Conservation (phyloP, 2,888 invertebrate species). For the Melikaiella ostensackeni region DNA sequence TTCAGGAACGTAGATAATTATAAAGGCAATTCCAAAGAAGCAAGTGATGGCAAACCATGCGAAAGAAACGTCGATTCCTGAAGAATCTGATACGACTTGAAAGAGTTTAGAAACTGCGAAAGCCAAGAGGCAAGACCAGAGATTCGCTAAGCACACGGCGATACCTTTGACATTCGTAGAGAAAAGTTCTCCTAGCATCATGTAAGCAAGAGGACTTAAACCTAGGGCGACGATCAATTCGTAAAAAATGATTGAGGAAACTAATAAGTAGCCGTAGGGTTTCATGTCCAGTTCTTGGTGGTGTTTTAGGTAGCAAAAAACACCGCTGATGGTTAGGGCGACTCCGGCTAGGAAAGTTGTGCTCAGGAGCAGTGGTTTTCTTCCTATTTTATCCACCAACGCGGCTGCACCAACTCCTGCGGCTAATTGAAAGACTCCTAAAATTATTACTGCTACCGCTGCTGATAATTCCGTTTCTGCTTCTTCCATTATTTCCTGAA, state of each 20-base stretch:
- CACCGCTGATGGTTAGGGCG: slow-evolving; percentile 78
- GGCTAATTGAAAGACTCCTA: slow-evolving; percentile 80
- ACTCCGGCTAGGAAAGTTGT: slow-evolving; percentile 81
- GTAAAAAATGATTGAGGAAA: slow-evolving; percentile 80
- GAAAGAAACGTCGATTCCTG: slow-evolving; percentile 83
- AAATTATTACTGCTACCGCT: slow-evolving; percentile 80
- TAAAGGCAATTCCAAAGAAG: slow-evolving; percentile 81
- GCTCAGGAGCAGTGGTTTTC: slow-evolving; percentile 79
- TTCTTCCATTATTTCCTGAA: slow-evolving; percentile 79
- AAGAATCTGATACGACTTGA: slow-evolving; percentile 80
- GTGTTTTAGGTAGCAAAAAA: slow-evolving; percentile 80
- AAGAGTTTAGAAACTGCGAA: slow-evolving; percentile 82
- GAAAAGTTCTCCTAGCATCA: slow-evolving; percentile 83
- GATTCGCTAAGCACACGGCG: slow-evolving; percentile 81
- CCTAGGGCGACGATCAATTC: slow-evolving; percentile 81
- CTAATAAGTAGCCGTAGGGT: slow-evolving; percentile 78
- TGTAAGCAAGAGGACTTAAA: slow-evolving; percentile 81
- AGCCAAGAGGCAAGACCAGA: slow-evolving; percentile 80
- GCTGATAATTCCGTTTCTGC: slow-evolving; percentile 77
- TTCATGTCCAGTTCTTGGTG: slow-evolving; percentile 77
- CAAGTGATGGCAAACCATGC: slow-evolving; percentile 82
- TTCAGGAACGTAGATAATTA: slow-evolving; percentile 82
- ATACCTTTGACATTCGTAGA: slow-evolving; percentile 82
- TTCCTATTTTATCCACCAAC: slow-evolving; percentile 79
- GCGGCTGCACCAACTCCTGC: slow-evolving; percentile 77